Percentiles rank a stretch among this genome's conserved stretches.
phyloP scores from a whole-genome alignment of 2,888 invertebrate species.

The Nasonia oneida region DNA sequence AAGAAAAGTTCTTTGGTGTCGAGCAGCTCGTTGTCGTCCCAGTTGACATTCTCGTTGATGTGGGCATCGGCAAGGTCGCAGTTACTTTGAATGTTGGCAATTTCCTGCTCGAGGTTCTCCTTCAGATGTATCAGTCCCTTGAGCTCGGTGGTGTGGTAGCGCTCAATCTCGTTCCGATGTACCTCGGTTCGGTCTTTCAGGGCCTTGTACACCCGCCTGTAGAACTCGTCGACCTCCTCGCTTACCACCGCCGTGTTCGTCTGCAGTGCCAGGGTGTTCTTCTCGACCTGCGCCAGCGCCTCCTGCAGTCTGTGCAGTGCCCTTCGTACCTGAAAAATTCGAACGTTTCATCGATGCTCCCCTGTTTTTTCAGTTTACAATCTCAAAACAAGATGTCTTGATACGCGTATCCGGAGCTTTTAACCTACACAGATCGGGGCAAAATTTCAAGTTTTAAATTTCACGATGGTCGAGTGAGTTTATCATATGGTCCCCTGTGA shows the following conservation, averaged over 20 bases:
- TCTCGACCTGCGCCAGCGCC: constrained; percentile 90
- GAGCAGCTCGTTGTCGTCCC: constrained; percentile 96
- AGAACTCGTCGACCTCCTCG: constrained; percentile 96
- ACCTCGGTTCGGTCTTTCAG: constrained; percentile 94
- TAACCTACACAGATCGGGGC: neutral
- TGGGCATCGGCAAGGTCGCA: constrained; percentile 98
- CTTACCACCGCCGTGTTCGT: constrained; percentile 94
- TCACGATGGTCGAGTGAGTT: constrained; percentile 60
- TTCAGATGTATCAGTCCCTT: constrained; percentile 92
- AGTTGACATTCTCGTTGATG: constrained; percentile 93
- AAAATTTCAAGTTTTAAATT: constrained; percentile 11
- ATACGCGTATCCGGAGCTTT: neutral
- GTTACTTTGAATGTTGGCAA: constrained; percentile 96
- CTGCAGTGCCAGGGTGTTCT: constrained; percentile 92
- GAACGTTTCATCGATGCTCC: neutral
- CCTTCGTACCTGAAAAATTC: constrained; percentile 83
- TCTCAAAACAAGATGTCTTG: neutral
- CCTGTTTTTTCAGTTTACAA: neutral
- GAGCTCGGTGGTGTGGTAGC: constrained; percentile 93
- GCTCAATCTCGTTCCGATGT: constrained; percentile 93
- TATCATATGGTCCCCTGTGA: neutral
- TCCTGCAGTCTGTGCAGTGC: constrained; percentile 94
- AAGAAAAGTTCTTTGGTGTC: constrained; percentile 97
- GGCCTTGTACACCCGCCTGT: constrained; percentile 91
- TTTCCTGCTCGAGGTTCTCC: constrained; percentile 96